Evolutionary conservation across 2,888 invertebrate genomes (phyloP), one percentile per base, ranked within the genome.

Genomic region (Drosophila leonis): DNA sequence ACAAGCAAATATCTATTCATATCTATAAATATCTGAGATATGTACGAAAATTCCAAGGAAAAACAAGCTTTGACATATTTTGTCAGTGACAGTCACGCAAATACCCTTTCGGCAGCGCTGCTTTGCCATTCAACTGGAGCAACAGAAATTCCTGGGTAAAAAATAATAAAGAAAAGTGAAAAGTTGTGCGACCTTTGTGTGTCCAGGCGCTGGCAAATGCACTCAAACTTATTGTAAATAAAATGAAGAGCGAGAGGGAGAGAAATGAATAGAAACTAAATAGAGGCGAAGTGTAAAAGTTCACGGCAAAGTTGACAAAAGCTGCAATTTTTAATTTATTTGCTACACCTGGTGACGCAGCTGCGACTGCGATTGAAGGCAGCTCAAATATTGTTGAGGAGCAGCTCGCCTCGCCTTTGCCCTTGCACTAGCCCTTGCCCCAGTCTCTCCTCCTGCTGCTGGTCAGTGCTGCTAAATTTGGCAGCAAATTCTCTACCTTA

Each of bases 161-260:
- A 12, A 42, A n/a, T 31, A 33, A 15, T 20, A 35, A 33, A n/a
- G 52, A 57, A 65, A 73, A 66, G 62, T 65, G 69, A 62, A 85
- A 83, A 75, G 70, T 88, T 88, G 68, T 27, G 66, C 78, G 73
- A 82, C 86, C 83, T 82, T 88, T 85, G 79, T n/a, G 27, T 49
- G 55, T 31, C 20, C 56, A 27, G 65, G 60, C 65, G 61, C 52
- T 35, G 44, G 52, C 61, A 65, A 78, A 57, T 49, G 79, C 76
- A 71, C 75, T 65, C 65, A 76, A 75, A 80, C 56, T 69, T 79
- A 57, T 56, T 55, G 31, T 35, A 39, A 44, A 55, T 61, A 72
- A 71, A 48, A 52, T 52, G 33, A 15, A 35, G 52, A 9, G 33
- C 9, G 20, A 24, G 31, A 2, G 20, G 1, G 6, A 9, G 41